phyloP scores from a whole-genome alignment of 2,113 vertebrate species.

The Cyprinodon variegatus region DNA sequence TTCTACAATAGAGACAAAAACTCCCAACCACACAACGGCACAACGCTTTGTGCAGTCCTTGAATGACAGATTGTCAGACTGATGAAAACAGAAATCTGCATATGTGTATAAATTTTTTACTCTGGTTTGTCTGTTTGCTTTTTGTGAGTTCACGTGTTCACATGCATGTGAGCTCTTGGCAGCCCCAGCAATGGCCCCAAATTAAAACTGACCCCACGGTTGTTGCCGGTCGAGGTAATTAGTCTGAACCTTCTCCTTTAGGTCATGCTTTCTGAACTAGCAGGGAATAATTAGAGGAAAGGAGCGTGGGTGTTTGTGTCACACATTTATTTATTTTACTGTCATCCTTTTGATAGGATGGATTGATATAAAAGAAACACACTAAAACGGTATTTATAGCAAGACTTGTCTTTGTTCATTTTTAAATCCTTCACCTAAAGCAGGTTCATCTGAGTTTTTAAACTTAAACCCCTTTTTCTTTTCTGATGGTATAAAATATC shows the following conservation, averaged over 20 bases:
- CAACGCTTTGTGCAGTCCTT: background rate
- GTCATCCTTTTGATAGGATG: conserved; percentile 1
- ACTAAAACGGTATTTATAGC: background rate
- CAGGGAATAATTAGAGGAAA: conserved; percentile 29
- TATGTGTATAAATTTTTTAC: conserved; percentile 3
- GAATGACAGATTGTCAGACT: conserved; percentile 19
- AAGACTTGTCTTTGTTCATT: too few species aligned
- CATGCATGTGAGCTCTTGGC: background rate
- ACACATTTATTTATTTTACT: conserved; percentile 1
- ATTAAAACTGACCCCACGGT: conserved; percentile 18
- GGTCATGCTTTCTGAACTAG: background rate
- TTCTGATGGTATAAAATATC: too few species aligned
- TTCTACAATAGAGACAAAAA: background rate
- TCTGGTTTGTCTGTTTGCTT: background rate
- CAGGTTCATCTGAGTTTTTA: too few species aligned
- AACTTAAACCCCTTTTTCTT: too few species aligned
- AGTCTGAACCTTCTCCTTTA: background rate
- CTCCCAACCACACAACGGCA: background rate
- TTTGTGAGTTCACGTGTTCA: background rate
- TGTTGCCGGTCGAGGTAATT: conserved; percentile 20
- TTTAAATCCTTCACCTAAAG: too few species aligned
- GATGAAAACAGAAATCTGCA: conserved; percentile 31
- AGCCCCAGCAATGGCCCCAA: background rate
- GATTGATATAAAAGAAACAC: background rate
- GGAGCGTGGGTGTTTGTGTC: conserved; percentile 5